Base-by-base conservation (phyloP, 2,888 invertebrate species). In the Dendrolimus pini region DNA sequence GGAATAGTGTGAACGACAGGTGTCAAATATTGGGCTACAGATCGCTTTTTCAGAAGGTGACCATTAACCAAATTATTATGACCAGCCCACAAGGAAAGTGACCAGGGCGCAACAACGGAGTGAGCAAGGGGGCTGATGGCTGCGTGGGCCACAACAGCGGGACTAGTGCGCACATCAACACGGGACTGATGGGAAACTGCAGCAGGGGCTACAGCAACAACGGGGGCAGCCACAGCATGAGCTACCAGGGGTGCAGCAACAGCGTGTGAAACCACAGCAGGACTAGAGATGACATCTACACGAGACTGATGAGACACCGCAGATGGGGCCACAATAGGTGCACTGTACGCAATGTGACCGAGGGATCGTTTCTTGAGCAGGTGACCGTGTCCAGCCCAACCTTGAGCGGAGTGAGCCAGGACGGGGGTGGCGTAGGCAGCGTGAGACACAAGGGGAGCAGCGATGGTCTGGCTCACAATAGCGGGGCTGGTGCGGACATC, bases 241-340 rank as follows among this genome's bases (percentile, higher is more conserved):
- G 85, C 85, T 52, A 76, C 64, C 41, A 75, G 70, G 60, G 68
- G 76, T 54, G 76, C 82, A 57, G 73, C 68, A 57, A 67, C 66
- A 72, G 74, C 66, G 63, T 75, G 71, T 10, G 72, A 65, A 52
- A 68, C 54, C 14, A 73, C 67, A 55, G 74, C 66, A 9, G 70
- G 68, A 62, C 66, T 67, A 83, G 41, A 70, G 62, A 69, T 71
- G 54, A 80, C 72, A 58, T 79, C 80, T 12, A 80, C 74, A 56
- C 89, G 88, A 64, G 92, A 91, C 70, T 92, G 91, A 69, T 87
- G 89, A 6, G 89, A 90, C 9, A 92, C 90, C 42, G 84, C 85
- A 55, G 91, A 75, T 14, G 91, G 83, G 52, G 87, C 86, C 14
- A 71, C 62, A 56, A 72, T 58, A 60, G 79, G 73, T 41, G 83